These are phyloP conservation scores for Gallinago nigripennis DNA, from an alignment of 2,797 vertebrate species.

Conservation along the genomic window DNA sequence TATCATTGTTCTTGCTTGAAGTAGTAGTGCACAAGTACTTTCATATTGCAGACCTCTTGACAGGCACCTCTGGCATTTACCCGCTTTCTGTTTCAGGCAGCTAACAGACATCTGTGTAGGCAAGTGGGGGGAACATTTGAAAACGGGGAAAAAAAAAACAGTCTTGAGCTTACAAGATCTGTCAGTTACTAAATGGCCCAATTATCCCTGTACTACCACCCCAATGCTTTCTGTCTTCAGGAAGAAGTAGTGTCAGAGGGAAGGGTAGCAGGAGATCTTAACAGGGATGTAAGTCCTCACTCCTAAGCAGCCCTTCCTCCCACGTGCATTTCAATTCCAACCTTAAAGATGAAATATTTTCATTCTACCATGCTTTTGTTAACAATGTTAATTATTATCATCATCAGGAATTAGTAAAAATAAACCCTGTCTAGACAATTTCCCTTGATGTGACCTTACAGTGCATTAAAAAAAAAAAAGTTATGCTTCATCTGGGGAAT, in stretches of 20 bases:
- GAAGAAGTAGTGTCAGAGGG: background rate
- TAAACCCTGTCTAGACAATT: slow-evolving; percentile 46
- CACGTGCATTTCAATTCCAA: background rate
- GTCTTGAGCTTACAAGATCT: background rate
- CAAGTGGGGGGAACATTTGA: background rate
- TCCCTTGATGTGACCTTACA: background rate
- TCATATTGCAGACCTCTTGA: background rate
- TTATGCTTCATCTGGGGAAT: background rate
- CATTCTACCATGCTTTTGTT: background rate
- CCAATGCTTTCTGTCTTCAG: background rate
- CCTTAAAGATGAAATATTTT: background rate
- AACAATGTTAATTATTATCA: background rate
- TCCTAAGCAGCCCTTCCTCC: background rate
- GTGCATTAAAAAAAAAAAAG: background rate
- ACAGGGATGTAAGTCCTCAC: background rate
- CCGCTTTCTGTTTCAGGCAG: background rate
- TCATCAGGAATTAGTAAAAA: slow-evolving; percentile 15
- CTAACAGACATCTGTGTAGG: accelerated
- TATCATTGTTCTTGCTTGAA: background rate
- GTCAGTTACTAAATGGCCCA: background rate
- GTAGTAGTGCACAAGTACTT: background rate
- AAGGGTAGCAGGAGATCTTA: background rate
- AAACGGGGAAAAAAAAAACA: accelerated
- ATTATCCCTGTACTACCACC: background rate
- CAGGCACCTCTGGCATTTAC: background rate